Conservation (phyloP, 2,113 vertebrate genomes). For the Eonycteris spelaea region DNA sequence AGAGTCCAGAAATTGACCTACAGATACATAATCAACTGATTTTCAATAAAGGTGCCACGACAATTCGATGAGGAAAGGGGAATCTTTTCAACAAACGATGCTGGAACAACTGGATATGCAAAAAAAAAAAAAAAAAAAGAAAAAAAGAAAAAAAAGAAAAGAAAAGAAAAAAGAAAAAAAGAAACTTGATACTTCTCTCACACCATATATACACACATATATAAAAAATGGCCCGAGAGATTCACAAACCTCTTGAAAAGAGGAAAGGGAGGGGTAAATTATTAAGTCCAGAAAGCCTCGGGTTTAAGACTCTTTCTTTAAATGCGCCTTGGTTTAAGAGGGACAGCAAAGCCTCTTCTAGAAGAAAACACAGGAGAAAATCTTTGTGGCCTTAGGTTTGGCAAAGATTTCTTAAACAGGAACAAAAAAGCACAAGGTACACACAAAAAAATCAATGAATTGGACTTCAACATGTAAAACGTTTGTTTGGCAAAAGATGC, state of each 20-base stretch:
- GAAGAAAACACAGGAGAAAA: not conserved
- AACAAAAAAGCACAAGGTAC: not conserved
- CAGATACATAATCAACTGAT: not conserved
- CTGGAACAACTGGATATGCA: not conserved
- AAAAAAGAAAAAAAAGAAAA: not conserved
- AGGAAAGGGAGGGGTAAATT: not conserved
- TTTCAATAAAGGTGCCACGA: not conserved
- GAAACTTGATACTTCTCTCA: not conserved
- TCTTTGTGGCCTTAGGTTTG: not conserved
- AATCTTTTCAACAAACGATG: not conserved
- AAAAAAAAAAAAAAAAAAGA: not conserved
- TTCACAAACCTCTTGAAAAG: not conserved
- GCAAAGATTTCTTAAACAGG: not conserved
- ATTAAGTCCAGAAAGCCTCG: not conserved
- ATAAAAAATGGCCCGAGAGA: not conserved
- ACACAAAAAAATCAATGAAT: not conserved
- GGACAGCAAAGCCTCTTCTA: not conserved
- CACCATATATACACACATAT: not conserved
- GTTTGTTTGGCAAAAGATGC: not conserved
- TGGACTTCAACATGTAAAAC: not conserved
- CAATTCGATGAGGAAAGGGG: not conserved
- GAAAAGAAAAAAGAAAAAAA: no score
- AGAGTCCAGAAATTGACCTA: not conserved
- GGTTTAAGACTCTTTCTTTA: not conserved
- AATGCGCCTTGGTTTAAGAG: not conserved